Evolutionary conservation across 1,140 invertebrate species (phyloP), one percentile per base, ranked within the genome.

Genomic region (Drosophila santomea): DNA sequence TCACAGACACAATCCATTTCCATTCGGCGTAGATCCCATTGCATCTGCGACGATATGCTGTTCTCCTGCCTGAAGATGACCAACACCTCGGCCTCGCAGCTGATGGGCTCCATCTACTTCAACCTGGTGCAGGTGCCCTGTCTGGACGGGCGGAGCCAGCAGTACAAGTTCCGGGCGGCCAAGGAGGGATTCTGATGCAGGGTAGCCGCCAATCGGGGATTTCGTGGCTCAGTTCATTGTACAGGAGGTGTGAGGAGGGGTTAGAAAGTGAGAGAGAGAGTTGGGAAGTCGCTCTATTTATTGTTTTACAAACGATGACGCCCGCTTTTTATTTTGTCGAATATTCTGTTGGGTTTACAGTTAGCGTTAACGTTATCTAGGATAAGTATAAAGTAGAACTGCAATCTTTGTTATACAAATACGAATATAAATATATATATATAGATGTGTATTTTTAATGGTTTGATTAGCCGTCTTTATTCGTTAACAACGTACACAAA

Each of bases 61-160:
- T 97, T 95, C 91, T 93, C 95, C 2, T 98, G 97, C 93, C 93
- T 98, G 39, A 97, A 97, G 91, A 91, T 93, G 32, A 94, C 95
- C 32, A 94, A 95, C 50, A 94, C 93, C 10, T 95, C 95, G 58
- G 94, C 95, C 7, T 94, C 96, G 0, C 95, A 97, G 69, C 92
- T 97, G 4, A 95, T 98, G 94, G 97, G 97, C 38, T 96, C 96
- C 68, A 95, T 98, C 54, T 98, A 97, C 80, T 98, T 98, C 92
- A 98, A 98, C 90, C 88, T 98, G 63, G 94, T 97, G 39, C 94
- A 95, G 92, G 95, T 92, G 60, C 95, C 96, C 7, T 98, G 97
- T 73, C 93, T 98, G 52, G 95, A 95, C 47, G 95, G 96, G 60
- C 92, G 75, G 0, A 79, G 75, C 48, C 77, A 90, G 32, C 68